Evolutionary conservation across 1,140 invertebrate species (phyloP).

Genomic region (Micrasema minimum): DNA sequence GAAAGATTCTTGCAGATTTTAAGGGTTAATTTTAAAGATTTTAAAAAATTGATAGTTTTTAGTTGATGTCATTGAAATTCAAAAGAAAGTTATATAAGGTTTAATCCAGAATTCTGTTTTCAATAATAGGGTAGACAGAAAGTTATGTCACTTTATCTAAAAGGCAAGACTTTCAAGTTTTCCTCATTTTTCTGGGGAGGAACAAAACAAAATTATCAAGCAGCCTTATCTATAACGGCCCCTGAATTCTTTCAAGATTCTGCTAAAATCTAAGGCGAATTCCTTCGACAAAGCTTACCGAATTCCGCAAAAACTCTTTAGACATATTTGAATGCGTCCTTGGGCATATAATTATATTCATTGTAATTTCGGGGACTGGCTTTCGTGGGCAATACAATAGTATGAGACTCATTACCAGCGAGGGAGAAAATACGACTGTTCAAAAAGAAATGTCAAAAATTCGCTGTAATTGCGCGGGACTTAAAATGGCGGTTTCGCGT

Average conservation of each 20-base stretch:
- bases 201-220: conserved; percentile 4
- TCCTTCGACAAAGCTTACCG: conserved; percentile 18
- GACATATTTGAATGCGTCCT: conserved; percentile 30
- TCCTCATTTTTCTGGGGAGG: not conserved
- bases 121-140: no score
- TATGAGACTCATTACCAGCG: conserved; percentile 33
- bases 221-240: conserved; percentile 6
- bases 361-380: conserved; percentile 31
- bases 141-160: no score
- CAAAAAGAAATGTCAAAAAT: conserved; percentile 39
- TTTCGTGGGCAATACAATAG: conserved; percentile 30
- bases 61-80: no score
- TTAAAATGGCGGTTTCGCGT: conserved; percentile 1
- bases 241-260: conserved; percentile 7
- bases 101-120: no score
- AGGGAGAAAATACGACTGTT: conserved; percentile 17
- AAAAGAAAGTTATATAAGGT: no score
- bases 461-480: conserved; percentile 27
- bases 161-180: not conserved
- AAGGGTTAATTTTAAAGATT: no score
- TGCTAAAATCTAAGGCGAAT: conserved; percentile 9
- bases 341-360: conserved; percentile 41
- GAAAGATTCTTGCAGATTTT: no score
- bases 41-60: no score
- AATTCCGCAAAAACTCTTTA: conserved; percentile 36